Base-by-base conservation (phyloP, 2,888 invertebrate species). In the Phaonia tiefii region DNA sequence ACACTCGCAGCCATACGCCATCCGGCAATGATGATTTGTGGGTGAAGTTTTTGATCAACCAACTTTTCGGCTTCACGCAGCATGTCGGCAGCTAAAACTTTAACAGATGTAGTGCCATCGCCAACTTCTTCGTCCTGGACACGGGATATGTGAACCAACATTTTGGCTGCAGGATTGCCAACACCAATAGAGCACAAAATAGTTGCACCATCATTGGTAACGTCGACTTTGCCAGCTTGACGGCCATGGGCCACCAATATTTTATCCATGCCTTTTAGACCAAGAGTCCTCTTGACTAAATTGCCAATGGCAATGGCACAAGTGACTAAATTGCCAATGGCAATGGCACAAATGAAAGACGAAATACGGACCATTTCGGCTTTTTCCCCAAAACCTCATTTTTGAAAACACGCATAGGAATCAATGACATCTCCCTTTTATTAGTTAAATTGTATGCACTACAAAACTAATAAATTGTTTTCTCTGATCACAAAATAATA, bases 61-160 rank as follows among this genome's bases (percentile, higher is more conserved):
- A 99, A 92, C 87, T 96, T 95, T 90, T 99, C 99, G 15, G 99
- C 99, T 92, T 99, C 98, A 86, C 96, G 95, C 20, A 99, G 92
- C 69, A 99, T 91, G 91, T 99, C 99, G 69, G 98, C 95, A 85
- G 99, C 99, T 92, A 89, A 78, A 87, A 92, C 99, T 71, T 99
- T 98, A 0, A 99, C 99, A 0, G 99, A 99, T 49, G 99, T 99
- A n/a, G 99, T 99, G 13, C 99, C 99, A 93, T 99, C 99, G 56
- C 99, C 99, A 78, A 99, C 99, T 93, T 99, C 99, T 89, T 98
- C 98, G 92, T 99, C 99, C 90, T 99, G 99, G 2, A 98, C 98
- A 91, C 97, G 96, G 11, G 99, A 97, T 94, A 99, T 99, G 85
- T 99, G 98, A n/a, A 99, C 98, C 66, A 99, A 92, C 87, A 99